Percentiles rank a stretch among this genome's conserved stretches.
Evolutionary conservation across 1,140 invertebrate genomes (phyloP).

Genomic region (Brachionus manjavacas): DNA sequence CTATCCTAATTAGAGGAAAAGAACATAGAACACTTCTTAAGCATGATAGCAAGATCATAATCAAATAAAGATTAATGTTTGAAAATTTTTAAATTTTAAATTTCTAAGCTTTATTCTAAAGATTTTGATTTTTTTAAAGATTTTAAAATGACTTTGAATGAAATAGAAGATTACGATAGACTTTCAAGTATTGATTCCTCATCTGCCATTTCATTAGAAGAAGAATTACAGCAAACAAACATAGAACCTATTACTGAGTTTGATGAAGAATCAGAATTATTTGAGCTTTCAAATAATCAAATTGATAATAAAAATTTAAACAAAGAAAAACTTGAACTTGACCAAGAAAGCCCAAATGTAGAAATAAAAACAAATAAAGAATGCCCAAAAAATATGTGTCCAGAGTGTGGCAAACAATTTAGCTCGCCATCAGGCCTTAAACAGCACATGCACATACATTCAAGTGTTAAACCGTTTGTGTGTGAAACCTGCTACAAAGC

Average conservation of each 20-base stretch:
- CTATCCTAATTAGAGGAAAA: not conserved
- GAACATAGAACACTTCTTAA: not conserved
- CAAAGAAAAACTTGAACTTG: not conserved
- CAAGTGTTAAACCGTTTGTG: conserved; percentile 93
- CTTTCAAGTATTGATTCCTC: not conserved
- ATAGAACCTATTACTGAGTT: not conserved
- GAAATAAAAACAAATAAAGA: not conserved
- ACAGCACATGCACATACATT: conserved; percentile 98
- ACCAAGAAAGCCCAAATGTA: not conserved
- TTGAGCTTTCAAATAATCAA: not conserved
- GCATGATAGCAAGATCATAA: conserved; percentile 29
- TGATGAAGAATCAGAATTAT: not conserved
- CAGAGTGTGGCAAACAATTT: conserved; percentile 96
- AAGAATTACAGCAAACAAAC: not conserved
- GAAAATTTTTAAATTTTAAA: not conserved
- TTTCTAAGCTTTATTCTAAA: not conserved
- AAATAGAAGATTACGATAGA: not conserved
- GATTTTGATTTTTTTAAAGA: not conserved
- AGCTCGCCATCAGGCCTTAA: conserved; percentile 92
- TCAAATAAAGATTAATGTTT: conserved; percentile 18
- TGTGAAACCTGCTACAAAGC: conserved; percentile 68
- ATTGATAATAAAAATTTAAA: not conserved
- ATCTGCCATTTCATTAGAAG: not conserved
- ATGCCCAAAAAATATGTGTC: conserved; percentile 79
- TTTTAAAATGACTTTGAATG: conserved; percentile 6